Evolutionary conservation across 2,797 vertebrate species (phyloP).

Genomic region (Enteromius paludinosus): DNA sequence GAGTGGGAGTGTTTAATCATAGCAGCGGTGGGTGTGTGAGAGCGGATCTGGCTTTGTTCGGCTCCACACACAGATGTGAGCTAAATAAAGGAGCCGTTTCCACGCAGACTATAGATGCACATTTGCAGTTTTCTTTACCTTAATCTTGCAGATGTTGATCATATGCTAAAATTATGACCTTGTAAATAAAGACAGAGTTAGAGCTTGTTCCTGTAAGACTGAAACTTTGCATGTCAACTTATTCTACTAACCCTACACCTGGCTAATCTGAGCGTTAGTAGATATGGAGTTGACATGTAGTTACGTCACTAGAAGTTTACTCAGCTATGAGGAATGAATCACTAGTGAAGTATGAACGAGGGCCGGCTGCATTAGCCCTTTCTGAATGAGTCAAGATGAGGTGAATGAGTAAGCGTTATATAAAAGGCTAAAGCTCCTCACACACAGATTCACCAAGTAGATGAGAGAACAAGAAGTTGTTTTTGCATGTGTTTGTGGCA

Average conservation of each 20-base stretch:
- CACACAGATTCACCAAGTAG: not conserved
- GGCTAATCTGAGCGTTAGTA: too few species aligned
- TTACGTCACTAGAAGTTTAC: not conserved
- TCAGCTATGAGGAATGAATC: not conserved
- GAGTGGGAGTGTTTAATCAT: conserved; percentile 12
- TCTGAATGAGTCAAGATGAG: not conserved
- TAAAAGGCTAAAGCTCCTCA: not conserved
- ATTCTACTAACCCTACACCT: too few species aligned
- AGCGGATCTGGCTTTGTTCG: conserved; percentile 1
- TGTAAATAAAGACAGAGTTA: not conserved
- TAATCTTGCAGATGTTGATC: not conserved
- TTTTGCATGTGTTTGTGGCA: not conserved
- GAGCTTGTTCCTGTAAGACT: not conserved
- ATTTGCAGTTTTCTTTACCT: not conserved
- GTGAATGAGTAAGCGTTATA: not conserved
- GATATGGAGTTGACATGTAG: too few species aligned
- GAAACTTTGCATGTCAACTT: too few species aligned
- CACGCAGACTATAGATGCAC: not conserved
- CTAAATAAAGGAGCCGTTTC: not conserved
- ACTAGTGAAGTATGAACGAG: not conserved
- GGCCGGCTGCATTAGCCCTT: not conserved
- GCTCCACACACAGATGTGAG: not conserved
- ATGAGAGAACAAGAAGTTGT: not conserved
- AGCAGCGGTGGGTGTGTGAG: not conserved
- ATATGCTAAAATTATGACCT: not conserved